Evolutionary conservation across 2,113 vertebrate genomes (phyloP).

Genomic region (Chlamydotis undulata): DNA sequence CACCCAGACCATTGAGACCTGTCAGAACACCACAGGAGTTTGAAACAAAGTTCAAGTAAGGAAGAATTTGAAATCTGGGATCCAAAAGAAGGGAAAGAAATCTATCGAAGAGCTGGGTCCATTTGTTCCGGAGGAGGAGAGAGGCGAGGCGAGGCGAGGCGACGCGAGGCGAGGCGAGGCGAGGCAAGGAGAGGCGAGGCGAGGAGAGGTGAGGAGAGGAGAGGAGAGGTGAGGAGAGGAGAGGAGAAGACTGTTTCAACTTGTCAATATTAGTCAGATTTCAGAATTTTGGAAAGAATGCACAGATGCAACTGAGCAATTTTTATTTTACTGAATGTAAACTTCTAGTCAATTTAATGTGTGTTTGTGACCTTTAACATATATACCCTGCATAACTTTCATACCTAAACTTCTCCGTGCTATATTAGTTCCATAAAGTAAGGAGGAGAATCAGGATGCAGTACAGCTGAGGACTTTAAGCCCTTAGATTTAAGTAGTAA

Average conservation of each 20-base stretch:
- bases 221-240: neutral
- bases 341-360: neutral
- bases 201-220: neutral
- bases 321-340: neutral
- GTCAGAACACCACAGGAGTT: neutral
- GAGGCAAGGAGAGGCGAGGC: neutral
- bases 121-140: neutral
- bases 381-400: neutral
- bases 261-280: neutral
- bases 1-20: neutral
- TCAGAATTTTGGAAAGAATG: neutral
- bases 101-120: neutral
- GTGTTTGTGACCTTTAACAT: neutral
- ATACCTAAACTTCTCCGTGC: neutral
- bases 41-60: neutral
- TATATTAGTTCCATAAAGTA: neutral
- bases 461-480: neutral
- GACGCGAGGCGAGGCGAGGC: neutral
- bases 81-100: neutral
- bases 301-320: neutral
- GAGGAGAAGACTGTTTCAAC: neutral
- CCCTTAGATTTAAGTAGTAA: neutral
- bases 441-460: neutral
- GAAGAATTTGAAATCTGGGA: neutral
- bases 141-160: neutral